Conservation (phyloP, 2,888 invertebrate species). For the Laspeyria flexula region DNA sequence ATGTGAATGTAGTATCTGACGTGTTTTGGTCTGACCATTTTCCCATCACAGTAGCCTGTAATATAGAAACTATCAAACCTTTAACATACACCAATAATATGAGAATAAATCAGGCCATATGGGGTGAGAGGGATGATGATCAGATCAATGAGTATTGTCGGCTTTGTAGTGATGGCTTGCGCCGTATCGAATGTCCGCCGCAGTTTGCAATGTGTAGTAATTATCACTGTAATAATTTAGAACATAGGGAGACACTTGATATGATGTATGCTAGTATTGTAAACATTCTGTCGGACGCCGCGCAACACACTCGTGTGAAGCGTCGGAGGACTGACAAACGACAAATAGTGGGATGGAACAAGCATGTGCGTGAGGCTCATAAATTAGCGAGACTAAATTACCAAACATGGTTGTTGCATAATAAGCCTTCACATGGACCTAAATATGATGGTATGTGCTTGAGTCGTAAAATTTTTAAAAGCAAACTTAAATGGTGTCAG, state of each 20-base stretch:
- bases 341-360: constrained; percentile 29
- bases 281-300: constrained; percentile 10
- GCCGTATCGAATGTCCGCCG: constrained; percentile 2
- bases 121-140: constrained; percentile 5
- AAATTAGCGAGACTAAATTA: constrained; percentile 23
- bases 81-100: background rate
- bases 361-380: constrained; percentile 25
- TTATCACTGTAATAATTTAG: constrained; percentile 10
- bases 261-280: constrained; percentile 25
- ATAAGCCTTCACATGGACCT: constrained; percentile 4
- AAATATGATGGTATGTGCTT: constrained; percentile 8
- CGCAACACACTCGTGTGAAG: background rate
- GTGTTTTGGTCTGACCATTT: constrained; percentile 28
- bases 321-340: background rate
- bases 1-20: constrained; percentile 11
- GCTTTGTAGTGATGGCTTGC: constrained; percentile 2
- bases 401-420: constrained; percentile 22
- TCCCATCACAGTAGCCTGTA: constrained; percentile 18
- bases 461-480: constrained; percentile 10
- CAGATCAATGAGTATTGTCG: constrained; percentile 3
- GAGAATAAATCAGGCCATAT: background rate
- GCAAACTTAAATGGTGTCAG: constrained; percentile 14
- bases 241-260: constrained; percentile 26
- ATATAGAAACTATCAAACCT: constrained; percentile 4
- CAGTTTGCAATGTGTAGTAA: constrained; percentile 4